phyloP scores from a whole-genome alignment of 2,888 invertebrate genomes.

The Cecidostiba fungosa region DNA sequence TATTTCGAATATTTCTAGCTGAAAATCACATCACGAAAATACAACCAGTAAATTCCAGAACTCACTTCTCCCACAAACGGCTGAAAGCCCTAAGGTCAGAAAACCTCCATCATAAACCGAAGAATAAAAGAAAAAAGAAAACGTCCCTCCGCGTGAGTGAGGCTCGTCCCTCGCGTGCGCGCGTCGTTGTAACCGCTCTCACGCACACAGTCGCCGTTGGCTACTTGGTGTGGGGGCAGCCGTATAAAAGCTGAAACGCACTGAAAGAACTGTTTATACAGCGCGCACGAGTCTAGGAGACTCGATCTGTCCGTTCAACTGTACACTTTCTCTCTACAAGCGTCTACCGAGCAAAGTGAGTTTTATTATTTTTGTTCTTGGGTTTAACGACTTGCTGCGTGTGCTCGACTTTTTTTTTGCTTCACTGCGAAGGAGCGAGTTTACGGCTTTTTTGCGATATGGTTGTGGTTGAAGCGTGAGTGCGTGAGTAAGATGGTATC shows the following conservation, averaged over 20 bases:
- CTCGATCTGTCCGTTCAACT: not conserved
- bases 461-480: not conserved
- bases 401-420: not conserved
- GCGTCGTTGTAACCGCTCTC: not conserved
- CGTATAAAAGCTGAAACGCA: constrained; percentile 46
- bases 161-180: not conserved
- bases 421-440: not conserved
- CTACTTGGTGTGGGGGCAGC: constrained; percentile 30
- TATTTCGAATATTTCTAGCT: no score
- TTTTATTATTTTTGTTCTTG: constrained; percentile 16
- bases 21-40: no score
- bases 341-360: constrained; percentile 26
- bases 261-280: constrained; percentile 47
- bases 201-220: not conserved
- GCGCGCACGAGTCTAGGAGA: constrained; percentile 2
- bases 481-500: not conserved
- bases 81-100: not conserved
- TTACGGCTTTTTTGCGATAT: not conserved
- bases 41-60: no score
- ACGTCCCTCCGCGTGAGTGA: not conserved
- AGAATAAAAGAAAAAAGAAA: not conserved
- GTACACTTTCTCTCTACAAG: not conserved
- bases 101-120: not conserved
- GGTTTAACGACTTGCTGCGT: not conserved
- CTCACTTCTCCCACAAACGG: no score